A percentile compares a stretch with the other conserved stretches of the same genome.
phyloP scores from a whole-genome alignment of 1,140 invertebrate species.

The Drosophila lacertosa region DNA sequence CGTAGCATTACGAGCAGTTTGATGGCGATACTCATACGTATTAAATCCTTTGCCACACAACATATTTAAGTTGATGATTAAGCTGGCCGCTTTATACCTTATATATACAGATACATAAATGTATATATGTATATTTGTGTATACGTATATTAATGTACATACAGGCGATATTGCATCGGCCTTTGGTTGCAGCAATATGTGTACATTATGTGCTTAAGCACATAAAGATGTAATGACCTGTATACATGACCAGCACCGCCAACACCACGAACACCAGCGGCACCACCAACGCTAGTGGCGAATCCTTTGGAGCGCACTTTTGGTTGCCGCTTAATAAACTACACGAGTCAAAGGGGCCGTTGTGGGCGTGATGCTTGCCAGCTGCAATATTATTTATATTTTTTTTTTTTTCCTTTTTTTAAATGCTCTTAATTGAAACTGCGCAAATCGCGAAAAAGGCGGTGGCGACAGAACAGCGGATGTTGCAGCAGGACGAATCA shows the following conservation, averaged over 20 bases:
- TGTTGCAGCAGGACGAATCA: slow-evolving; percentile 27
- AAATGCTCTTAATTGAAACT: slow-evolving; percentile 76
- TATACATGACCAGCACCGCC: slow-evolving; percentile 40
- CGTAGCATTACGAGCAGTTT: slow-evolving; percentile 35
- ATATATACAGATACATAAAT: slow-evolving; percentile 2
- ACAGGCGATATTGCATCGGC: slow-evolving; percentile 1
- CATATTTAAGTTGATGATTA: slow-evolving; percentile 83
- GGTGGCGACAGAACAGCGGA: slow-evolving; percentile 17
- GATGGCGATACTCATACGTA: slow-evolving; percentile 28
- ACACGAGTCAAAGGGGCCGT: slow-evolving; percentile 31
- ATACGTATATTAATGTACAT: slow-evolving; percentile 7
- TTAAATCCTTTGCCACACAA: slow-evolving; percentile 79
- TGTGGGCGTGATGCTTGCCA: slow-evolving; percentile 25
- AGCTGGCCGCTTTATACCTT: slow-evolving; percentile 41
- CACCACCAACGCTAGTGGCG: slow-evolving; percentile 7
- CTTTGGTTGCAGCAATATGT: slow-evolving; percentile 7
- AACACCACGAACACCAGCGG: not conserved
- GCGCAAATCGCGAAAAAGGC: slow-evolving; percentile 28
- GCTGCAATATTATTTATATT: slow-evolving; percentile 6
- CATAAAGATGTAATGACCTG: slow-evolving; percentile 78
- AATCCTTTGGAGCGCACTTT: slow-evolving; percentile 41
- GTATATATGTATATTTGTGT: not conserved
- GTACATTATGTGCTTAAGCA: slow-evolving; percentile 75
- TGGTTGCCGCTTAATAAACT: slow-evolving; percentile 74
- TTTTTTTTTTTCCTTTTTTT: too few relatives aligned